phyloP scores from a whole-genome alignment of 2,113 vertebrate species.

The Passer domesticus region DNA sequence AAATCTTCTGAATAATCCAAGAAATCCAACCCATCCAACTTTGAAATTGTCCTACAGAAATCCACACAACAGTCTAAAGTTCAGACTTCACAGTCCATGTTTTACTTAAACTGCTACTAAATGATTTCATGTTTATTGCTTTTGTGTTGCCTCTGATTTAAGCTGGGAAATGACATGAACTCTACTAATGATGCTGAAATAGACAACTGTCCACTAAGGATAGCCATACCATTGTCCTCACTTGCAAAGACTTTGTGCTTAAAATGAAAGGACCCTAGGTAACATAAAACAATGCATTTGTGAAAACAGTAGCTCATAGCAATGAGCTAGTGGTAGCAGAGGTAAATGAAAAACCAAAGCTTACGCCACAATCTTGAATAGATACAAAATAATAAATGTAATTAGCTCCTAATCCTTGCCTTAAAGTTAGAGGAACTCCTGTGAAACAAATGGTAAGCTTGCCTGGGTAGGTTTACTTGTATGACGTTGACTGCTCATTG shows the following conservation, averaged over 20 bases:
- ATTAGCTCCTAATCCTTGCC: neutral
- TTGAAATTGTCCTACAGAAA: neutral
- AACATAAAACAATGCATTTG: neutral
- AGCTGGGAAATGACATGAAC: neutral
- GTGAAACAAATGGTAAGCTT: neutral
- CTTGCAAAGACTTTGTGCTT: neutral
- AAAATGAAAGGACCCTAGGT: neutral
- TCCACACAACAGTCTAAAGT: neutral
- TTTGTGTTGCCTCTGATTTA: neutral
- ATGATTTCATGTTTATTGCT: neutral
- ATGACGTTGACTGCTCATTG: neutral
- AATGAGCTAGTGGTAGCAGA: neutral
- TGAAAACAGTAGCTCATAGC: neutral
- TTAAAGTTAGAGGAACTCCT: neutral
- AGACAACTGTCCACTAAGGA: neutral
- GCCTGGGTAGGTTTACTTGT: neutral
- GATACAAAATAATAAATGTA: neutral
- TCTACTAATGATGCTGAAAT: neutral
- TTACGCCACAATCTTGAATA: neutral
- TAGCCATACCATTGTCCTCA: fast-evolving
- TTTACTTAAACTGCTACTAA: neutral
- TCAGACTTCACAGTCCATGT: neutral
- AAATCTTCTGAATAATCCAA: neutral
- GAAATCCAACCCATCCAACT: neutral
- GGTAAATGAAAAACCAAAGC: neutral